Evolutionary conservation across 2,113 vertebrate species (phyloP), one percentile per base, ranked within the genome.

Genomic region (Melanocharis versteri): DNA sequence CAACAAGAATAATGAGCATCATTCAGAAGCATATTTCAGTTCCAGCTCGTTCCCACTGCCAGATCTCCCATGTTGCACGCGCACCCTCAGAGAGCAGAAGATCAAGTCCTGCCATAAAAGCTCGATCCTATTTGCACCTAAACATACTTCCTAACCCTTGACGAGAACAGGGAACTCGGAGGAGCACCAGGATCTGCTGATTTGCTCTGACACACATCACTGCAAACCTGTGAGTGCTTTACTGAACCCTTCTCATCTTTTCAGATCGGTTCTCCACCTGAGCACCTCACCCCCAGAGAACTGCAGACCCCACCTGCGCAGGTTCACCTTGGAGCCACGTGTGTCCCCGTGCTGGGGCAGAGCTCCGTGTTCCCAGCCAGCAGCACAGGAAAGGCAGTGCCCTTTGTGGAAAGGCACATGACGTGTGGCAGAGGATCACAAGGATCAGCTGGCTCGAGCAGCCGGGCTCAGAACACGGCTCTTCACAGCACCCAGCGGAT

Each of bases 1-100:
- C 93, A 56, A 69, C 35, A 83, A 57, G 44, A 91, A 83, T 69
- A 96, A n/a, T 61, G 45, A 94, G 88, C 7, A 51, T 48, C 54
- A 64, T 80, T 94, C 75, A 89, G 30, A 94, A 79, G 40, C 21
- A 26, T 23, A 54, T 82, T 90, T 92, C 15, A 42, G 35, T 88
- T 90, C 56, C 94, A 87, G 45, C 8, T 5, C 70, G 81, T 42
- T 96, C 79, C 57, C 60, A 65, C 3, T 89, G 61, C 58, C 61
- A 31, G 66, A 91, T 64, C 71, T 91, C 66, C 85, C 21, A 20
- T 21, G 23, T 51, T 22, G 5, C 53, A 87, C 48, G 65, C 1
- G 40, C 22, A 88, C 47, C 27, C 75, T 91, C 62, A 66, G 69
- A 91, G 45, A 3, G 4, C 18, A 45, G 64, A 90, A 70, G 70